Evolutionary conservation across 2,888 invertebrate genomes (phyloP).

Genomic region (Harpagoxenus sublaevis): DNA sequence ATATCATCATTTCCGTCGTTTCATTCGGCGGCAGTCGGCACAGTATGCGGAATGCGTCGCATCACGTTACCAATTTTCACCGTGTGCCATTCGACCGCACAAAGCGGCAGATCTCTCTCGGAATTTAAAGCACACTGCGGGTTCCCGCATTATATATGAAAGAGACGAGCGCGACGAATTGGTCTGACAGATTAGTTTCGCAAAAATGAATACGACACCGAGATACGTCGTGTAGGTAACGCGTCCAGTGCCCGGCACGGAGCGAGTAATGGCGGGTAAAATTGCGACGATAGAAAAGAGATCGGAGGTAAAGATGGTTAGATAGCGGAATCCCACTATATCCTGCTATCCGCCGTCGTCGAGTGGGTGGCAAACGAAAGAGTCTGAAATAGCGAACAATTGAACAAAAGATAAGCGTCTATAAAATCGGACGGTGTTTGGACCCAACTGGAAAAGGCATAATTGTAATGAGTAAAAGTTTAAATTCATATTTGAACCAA

Average conservation of each 20-base stretch:
- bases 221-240: constrained; percentile 25
- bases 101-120: neutral
- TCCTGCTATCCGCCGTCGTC: constrained; percentile 45
- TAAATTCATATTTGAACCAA: constrained; percentile 31
- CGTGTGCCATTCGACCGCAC: constrained; percentile 2
- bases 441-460: neutral
- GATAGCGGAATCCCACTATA: constrained; percentile 47
- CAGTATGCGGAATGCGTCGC: neutral
- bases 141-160: constrained; percentile 41
- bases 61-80: constrained; percentile 47
- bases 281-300: constrained; percentile 47
- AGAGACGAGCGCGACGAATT: constrained; percentile 22
- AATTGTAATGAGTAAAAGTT: neutral
- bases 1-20: constrained; percentile 33
- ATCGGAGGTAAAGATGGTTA: constrained; percentile 23
- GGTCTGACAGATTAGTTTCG: constrained; percentile 53
- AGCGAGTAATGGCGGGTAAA: constrained; percentile 16
- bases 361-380: constrained; percentile 31
- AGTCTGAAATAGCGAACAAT: constrained; percentile 49
- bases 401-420: constrained; percentile 60
- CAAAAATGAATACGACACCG: constrained; percentile 53
- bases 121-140: constrained; percentile 29
- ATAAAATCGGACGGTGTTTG: constrained; percentile 55
- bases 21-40: neutral
- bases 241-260: neutral